Percentiles rank a stretch among this genome's conserved stretches.
phyloP scores from a whole-genome alignment of 2,888 invertebrate genomes.

The Salpingus planirostris region DNA sequence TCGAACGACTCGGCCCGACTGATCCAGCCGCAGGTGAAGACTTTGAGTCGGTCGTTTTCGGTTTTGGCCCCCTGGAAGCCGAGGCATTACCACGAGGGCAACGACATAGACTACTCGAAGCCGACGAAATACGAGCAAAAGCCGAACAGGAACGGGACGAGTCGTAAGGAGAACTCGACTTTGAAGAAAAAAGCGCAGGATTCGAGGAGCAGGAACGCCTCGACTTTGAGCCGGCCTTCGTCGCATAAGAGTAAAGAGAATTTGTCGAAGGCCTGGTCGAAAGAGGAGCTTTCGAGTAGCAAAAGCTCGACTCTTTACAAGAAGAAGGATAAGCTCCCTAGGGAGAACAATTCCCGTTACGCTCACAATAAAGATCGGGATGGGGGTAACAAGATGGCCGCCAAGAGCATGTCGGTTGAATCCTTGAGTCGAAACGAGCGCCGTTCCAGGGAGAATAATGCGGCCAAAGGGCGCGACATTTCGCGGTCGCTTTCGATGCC shows the following conservation, averaged over 20 bases:
- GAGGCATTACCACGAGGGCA: conserved; percentile 59
- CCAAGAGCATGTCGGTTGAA: conserved; percentile 55
- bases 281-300: conserved; percentile 34
- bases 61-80: conserved; percentile 81
- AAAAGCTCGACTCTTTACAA: conserved; percentile 38
- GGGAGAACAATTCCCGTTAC: conserved; percentile 37
- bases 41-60: conserved; percentile 70
- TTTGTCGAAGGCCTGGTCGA: conserved; percentile 30
- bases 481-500: conserved; percentile 64
- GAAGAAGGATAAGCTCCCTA: conserved; percentile 41
- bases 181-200: conserved; percentile 45
- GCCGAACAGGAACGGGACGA: conserved; percentile 29
- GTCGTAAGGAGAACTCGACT: conserved; percentile 34
- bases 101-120: conserved; percentile 68
- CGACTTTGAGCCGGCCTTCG: conserved; percentile 43
- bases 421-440: conserved; percentile 46
- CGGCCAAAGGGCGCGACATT: conserved; percentile 41
- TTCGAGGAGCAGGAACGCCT: conserved; percentile 33
- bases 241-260: conserved; percentile 40
- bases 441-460: conserved; percentile 24
- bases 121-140: conserved; percentile 40
- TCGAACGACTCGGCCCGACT: conserved; percentile 54
- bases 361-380: not conserved
- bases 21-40: conserved; percentile 56
- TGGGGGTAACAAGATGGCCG: conserved; percentile 35